These are phyloP conservation scores for Helicoverpa zea DNA, from an alignment of 1,140 invertebrate genomes.

Conservation along the genomic window DNA sequence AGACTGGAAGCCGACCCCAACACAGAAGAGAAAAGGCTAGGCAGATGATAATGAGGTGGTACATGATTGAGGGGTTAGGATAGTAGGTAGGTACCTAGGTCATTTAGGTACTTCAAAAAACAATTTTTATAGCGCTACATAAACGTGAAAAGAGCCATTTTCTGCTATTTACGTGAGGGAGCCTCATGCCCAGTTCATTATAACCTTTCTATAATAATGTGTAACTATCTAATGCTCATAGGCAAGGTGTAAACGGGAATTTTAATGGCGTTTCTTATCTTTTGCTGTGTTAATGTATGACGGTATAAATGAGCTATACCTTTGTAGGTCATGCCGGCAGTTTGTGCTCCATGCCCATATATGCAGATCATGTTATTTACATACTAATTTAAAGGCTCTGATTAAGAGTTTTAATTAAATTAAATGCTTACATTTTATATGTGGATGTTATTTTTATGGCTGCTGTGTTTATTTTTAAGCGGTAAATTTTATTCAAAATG, in stretches of 20 bases:
- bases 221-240: neutral
- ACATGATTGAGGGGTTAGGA: too few species aligned
- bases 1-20: too few species aligned
- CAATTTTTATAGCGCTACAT: too few species aligned
- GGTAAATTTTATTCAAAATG: too few species aligned
- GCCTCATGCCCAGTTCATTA: neutral
- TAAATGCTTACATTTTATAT: neutral
- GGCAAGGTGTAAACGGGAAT: neutral
- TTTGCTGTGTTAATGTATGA: neutral
- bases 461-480: neutral
- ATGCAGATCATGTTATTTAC: slow-evolving; percentile 23
- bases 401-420: neutral
- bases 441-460: neutral
- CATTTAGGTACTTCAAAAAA: too few species aligned
- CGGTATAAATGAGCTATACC: neutral
- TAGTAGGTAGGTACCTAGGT: too few species aligned
- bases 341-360: slow-evolving; percentile 11
- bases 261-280: neutral
- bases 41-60: too few species aligned
- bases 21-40: too few species aligned
- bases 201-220: neutral
- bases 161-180: too few species aligned
- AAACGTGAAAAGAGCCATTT: too few species aligned
- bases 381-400: neutral
- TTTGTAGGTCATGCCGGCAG: slow-evolving; percentile 10